These are phyloP conservation scores for Papilio aristodemus DNA, from an alignment of 1,140 invertebrate genomes.

Conservation along the genomic window DNA sequence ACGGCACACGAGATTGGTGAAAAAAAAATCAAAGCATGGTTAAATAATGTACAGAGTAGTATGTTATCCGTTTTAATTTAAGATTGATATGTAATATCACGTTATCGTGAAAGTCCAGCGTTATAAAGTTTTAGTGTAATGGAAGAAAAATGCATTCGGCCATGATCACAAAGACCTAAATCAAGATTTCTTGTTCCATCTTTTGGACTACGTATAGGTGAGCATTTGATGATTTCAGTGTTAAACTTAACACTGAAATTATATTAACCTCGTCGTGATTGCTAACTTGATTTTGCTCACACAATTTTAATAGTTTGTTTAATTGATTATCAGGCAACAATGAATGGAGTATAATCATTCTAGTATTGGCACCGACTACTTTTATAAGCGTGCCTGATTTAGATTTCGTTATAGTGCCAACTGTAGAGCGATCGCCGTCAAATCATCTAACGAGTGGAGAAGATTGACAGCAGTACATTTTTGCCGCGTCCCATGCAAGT, in stretches of 20 bases:
- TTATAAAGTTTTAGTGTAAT: no score
- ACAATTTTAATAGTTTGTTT: neutral
- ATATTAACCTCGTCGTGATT: neutral
- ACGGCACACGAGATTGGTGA: no score
- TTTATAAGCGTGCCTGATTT: constrained; percentile 65
- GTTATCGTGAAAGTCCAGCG: no score
- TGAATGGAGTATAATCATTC: constrained; percentile 53
- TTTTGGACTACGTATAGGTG: no score
- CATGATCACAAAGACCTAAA: no score
- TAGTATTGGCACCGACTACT: constrained; percentile 68
- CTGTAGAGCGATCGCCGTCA: constrained; percentile 62
- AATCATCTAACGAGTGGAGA: constrained; percentile 47
- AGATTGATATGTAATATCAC: no score
- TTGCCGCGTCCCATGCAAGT: constrained; percentile 41
- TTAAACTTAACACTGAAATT: neutral
- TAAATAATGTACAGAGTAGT: no score
- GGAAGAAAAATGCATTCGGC: no score
- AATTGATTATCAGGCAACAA: constrained; percentile 15
- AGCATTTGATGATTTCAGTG: no score
- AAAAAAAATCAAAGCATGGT: no score
- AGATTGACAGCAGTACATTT: constrained; percentile 42
- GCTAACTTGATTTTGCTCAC: neutral
- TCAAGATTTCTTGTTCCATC: no score
- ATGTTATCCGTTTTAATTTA: no score
- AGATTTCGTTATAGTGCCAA: constrained; percentile 71